A percentile compares a stretch with the other conserved stretches of the same genome.
Conservation (phyloP, 2,888 invertebrate genomes). For the Euproctis similis region DNA sequence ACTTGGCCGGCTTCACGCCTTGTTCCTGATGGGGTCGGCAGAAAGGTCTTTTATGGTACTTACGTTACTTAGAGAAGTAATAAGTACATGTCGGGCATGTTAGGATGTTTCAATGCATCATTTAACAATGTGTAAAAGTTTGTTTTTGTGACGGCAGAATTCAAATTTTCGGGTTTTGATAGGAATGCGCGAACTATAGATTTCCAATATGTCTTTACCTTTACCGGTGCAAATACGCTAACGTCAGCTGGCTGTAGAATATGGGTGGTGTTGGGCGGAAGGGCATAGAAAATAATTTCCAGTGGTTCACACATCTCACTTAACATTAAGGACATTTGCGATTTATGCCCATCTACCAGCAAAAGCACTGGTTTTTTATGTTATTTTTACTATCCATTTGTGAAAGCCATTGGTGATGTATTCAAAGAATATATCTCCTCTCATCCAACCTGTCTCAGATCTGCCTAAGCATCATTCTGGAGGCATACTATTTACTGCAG, state of each 20-base stretch:
- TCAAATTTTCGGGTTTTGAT: slow-evolving; percentile 15
- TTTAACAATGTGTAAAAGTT: too few species aligned
- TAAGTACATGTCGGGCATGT: too few species aligned
- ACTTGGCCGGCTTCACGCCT: too few species aligned
- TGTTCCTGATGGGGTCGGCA: too few species aligned
- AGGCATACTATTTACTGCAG: slow-evolving; percentile 15
- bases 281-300: slow-evolving; percentile 21
- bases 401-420: slow-evolving; percentile 23
- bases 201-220: slow-evolving; percentile 15
- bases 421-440: slow-evolving; percentile 21
- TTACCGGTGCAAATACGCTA: slow-evolving; percentile 20
- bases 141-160: slow-evolving; percentile 17
- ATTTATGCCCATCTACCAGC: slow-evolving; percentile 24
- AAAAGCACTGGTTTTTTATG: slow-evolving; percentile 18
- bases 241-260: slow-evolving; percentile 26
- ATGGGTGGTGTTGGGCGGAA: slow-evolving; percentile 26
- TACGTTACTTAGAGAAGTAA: too few species aligned
- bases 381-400: slow-evolving; percentile 17
- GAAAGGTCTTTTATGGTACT: too few species aligned
- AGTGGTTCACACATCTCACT: slow-evolving; percentile 15
- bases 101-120: too few species aligned
- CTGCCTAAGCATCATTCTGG: slow-evolving; percentile 19
- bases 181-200: slow-evolving; percentile 8
- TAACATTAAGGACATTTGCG: slow-evolving; percentile 21
- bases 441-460: slow-evolving; percentile 11